phyloP scores from a whole-genome alignment of 1,140 invertebrate genomes.

The Ceratina japonica region DNA sequence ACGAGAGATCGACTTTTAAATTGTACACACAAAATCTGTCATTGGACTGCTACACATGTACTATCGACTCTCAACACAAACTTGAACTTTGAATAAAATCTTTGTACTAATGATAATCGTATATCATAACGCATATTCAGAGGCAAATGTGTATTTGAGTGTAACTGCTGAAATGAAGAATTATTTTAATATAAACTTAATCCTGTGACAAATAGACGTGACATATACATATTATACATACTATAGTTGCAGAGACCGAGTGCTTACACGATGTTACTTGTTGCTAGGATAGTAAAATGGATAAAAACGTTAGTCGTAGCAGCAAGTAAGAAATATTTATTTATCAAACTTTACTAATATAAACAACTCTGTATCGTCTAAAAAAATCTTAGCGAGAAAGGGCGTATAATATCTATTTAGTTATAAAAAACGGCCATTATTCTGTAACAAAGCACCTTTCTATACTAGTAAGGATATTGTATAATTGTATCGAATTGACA shows the following conservation, averaged over 20 bases:
- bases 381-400: slow-evolving; percentile 36
- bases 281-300: slow-evolving; percentile 42
- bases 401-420: slow-evolving; percentile 33
- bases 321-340: slow-evolving; percentile 57
- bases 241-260: slow-evolving; percentile 48
- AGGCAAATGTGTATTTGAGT: slow-evolving; percentile 51
- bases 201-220: slow-evolving; percentile 63
- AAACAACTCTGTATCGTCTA: slow-evolving; percentile 32
- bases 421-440: slow-evolving; percentile 44
- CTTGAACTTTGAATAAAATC: slow-evolving; percentile 56
- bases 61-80: slow-evolving; percentile 40
- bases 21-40: background rate
- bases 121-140: slow-evolving; percentile 52
- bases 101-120: slow-evolving; percentile 41
- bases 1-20: background rate
- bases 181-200: slow-evolving; percentile 66
- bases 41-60: slow-evolving; percentile 12
- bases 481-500: slow-evolving; percentile 39
- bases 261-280: slow-evolving; percentile 47
- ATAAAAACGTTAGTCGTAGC: slow-evolving; percentile 15
- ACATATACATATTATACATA: slow-evolving; percentile 53
- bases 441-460: slow-evolving; percentile 41
- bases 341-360: slow-evolving; percentile 51
- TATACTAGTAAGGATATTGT: slow-evolving; percentile 49
- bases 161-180: slow-evolving; percentile 54